Evolutionary conservation across 2,797 vertebrate species (phyloP).

Genomic region (Acomys russatus): DNA sequence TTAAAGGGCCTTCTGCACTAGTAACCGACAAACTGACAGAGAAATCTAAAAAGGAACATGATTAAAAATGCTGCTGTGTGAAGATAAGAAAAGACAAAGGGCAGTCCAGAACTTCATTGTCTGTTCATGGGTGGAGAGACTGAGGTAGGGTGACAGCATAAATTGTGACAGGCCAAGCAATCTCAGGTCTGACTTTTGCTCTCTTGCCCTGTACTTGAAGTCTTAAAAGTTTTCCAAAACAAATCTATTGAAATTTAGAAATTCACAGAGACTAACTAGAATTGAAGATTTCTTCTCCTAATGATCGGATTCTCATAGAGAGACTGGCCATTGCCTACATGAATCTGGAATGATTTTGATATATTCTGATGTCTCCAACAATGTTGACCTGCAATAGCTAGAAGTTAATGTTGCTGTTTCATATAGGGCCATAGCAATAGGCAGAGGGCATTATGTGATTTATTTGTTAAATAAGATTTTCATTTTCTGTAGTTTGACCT

Average conservation of each 20-base stretch:
- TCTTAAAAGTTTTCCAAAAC: constrained; percentile 16
- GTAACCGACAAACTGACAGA: constrained; percentile 85
- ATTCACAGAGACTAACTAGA: not conserved
- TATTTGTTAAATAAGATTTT: constrained; percentile 64
- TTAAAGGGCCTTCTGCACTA: constrained; percentile 82
- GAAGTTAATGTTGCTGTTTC: not conserved
- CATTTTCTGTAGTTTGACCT: constrained; percentile 50
- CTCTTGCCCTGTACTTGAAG: not conserved
- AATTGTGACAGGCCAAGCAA: constrained; percentile 79
- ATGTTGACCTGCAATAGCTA: constrained; percentile 8
- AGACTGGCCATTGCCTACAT: not conserved
- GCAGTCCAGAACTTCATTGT: constrained; percentile 81
- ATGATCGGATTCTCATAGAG: not conserved
- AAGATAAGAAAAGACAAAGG: constrained; percentile 83
- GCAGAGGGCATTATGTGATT: constrained; percentile 22
- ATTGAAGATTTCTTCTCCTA: not conserved
- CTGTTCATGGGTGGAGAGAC: constrained; percentile 69
- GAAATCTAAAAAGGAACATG: constrained; percentile 85
- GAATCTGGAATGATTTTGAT: constrained; percentile 35
- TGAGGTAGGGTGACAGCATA: constrained; percentile 74
- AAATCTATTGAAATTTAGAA: constrained; percentile 34
- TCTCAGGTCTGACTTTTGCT: constrained; percentile 73
- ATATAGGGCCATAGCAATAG: not conserved
- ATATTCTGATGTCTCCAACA: not conserved
- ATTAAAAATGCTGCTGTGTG: constrained; percentile 77